Conservation (phyloP, 53 echinoderm and acorn worm species). For the Zoroaster sp. region DNA sequence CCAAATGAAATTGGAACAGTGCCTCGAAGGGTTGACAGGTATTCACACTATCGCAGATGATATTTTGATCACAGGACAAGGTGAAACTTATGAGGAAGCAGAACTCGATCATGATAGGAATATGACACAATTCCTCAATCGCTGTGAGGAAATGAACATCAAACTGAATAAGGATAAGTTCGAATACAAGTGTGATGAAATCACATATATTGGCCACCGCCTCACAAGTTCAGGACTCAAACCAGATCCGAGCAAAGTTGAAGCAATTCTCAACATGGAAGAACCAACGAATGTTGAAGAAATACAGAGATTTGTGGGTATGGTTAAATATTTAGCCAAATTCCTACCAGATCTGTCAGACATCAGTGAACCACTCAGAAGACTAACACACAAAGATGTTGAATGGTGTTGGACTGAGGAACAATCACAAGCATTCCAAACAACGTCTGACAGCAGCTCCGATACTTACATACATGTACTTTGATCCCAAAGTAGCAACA, state of each 20-base stretch:
- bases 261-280: constrained; percentile 55
- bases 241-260: constrained; percentile 59
- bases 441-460: constrained; percentile 54
- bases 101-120: constrained; percentile 59
- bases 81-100: constrained; percentile 35
- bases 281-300: constrained; percentile 57
- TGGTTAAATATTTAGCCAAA: constrained; percentile 70
- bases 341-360: constrained; percentile 71
- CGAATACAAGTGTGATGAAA: constrained; percentile 60
- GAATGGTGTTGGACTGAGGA: constrained; percentile 61
- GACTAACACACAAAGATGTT: constrained; percentile 67
- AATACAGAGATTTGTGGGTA: constrained; percentile 66
- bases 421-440: constrained; percentile 49
- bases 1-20: constrained; percentile 47
- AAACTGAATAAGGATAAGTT: constrained; percentile 67
- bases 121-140: constrained; percentile 44
- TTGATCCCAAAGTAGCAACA: constrained; percentile 36
- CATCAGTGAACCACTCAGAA: constrained; percentile 58
- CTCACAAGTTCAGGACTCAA: constrained; percentile 46
- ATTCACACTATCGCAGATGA: constrained; percentile 60
- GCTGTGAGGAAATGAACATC: constrained; percentile 57
- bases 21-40: constrained; percentile 37
- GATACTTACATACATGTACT: constrained; percentile 49
- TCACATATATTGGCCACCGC: constrained; percentile 53
- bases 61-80: constrained; percentile 59